phyloP scores from a whole-genome alignment of 2,797 vertebrate genomes.

The Diceros bicornis region DNA sequence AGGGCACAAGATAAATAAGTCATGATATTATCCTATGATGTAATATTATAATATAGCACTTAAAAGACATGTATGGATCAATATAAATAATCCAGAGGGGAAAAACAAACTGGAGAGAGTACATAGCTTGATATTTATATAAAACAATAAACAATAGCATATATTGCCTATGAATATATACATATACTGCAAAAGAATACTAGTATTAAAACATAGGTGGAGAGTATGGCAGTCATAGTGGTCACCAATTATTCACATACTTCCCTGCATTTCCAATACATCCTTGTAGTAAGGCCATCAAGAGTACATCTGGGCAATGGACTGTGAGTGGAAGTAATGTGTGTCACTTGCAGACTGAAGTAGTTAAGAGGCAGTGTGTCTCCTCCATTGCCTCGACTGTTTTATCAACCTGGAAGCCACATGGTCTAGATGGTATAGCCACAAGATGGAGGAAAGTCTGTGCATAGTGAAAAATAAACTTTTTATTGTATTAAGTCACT shows the following conservation, averaged over 20 bases:
- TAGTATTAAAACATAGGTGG: slow-evolving; percentile 28
- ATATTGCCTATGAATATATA: neutral
- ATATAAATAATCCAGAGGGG: slow-evolving; percentile 7
- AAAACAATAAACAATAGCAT: slow-evolving; percentile 9
- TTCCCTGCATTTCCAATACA: neutral
- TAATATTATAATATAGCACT: neutral
- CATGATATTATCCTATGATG: neutral
- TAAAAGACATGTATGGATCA: neutral
- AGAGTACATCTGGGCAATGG: neutral
- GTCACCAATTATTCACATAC: neutral
- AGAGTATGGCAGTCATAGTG: neutral
- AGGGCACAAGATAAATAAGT: slow-evolving; percentile 46
- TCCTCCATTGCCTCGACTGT: slow-evolving; percentile 14
- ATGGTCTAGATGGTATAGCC: neutral
- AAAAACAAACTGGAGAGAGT: neutral
- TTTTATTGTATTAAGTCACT: neutral
- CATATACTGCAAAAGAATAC: neutral
- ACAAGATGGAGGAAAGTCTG: neutral
- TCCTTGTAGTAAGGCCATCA: neutral
- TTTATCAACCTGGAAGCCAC: neutral
- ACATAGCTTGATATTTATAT: slow-evolving; percentile 33
- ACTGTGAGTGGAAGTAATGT: neutral
- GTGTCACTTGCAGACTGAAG: neutral
- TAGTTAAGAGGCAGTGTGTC: neutral
- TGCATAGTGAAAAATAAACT: slow-evolving; percentile 12